Evolutionary conservation across 2,797 vertebrate species (phyloP), one percentile per base, ranked within the genome.

Genomic region (Hoplostethus atlanticus): DNA sequence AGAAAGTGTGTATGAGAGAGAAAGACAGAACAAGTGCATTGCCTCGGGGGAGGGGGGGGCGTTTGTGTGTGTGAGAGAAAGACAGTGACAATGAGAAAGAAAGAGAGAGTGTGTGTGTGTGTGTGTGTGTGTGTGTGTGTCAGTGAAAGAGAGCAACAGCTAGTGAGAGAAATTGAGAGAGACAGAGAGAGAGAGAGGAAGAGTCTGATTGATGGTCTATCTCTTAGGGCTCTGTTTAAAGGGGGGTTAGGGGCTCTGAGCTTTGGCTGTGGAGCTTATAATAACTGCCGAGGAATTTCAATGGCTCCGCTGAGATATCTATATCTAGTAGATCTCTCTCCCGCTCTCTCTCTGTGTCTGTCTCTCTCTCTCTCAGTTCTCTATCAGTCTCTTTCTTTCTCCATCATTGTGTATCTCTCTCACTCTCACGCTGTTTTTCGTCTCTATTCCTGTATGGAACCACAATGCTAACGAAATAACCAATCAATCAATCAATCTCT

Each of bases 261-360:
- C 78, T 80, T 71, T 69, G 58, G 79, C 83, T 87, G 79, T 81
- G 89, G 71, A 89, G 85, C 81, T 63, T 92, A 84, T 89, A 91
- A 93, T 92, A 87, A 92, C 85, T 87, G 86, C 79, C 69, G 71
- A 84, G 81, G 85, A 87, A 83, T 88, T 88, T 87, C 80, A 89
- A 80, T 80, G 83, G 75, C 74, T 82, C 58, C 74, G 58, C 28
- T 9, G 73, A 84, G 67, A 21, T 21, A 21, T 21, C 21, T 21
- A 84, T 17, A 13, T 63, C 57, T 40, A 3, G 4, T 8, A 36
- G 5, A 56, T 38, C 40, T 16, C 48, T 0, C 47, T 64, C 57
- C 53, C 17, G 31, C 31, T 28, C 64, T 64, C 30, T 11, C 55
- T 13, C 28, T 36, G 44, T 56, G 69, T 44, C 38, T 46, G 11